These are phyloP conservation scores for Psilopogon haemacephalus DNA, from an alignment of 2,113 vertebrate species.

Conservation along the genomic window DNA sequence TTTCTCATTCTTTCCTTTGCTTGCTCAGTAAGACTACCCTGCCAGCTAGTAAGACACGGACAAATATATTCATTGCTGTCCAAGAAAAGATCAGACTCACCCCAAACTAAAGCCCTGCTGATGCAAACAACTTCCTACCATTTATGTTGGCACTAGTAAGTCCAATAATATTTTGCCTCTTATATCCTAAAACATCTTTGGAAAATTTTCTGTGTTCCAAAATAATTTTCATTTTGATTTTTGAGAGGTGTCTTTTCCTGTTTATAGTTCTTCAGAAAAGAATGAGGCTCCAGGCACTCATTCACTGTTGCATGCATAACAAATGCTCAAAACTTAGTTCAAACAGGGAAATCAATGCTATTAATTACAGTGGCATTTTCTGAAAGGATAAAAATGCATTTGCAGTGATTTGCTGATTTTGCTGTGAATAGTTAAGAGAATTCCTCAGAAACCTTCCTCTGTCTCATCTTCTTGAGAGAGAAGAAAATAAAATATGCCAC, in stretches of 20 bases:
- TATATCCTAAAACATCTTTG: background rate
- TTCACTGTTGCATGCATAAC: constrained; percentile 55
- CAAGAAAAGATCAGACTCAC: background rate
- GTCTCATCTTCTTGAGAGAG: background rate
- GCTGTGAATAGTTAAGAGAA: background rate
- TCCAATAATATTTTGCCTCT: background rate
- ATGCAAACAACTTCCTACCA: background rate
- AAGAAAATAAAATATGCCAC: background rate
- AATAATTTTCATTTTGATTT: background rate
- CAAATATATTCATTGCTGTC: background rate
- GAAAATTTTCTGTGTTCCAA: background rate
- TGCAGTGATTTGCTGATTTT: background rate
- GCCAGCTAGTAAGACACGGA: background rate
- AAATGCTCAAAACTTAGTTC: constrained; percentile 35
- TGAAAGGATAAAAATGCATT: background rate
- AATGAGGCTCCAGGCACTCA: constrained; percentile 69
- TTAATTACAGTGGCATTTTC: background rate
- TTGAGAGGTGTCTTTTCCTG: background rate
- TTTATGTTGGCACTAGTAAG: background rate
- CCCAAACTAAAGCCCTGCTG: background rate
- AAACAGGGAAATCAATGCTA: background rate
- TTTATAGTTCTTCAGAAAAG: constrained; percentile 62
- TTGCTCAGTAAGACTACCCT: background rate
- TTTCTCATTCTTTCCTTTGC: background rate
- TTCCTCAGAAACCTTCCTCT: background rate